Base-by-base conservation (phyloP, 2,888 invertebrate species). In the Synanthedon andrenaeformis region DNA sequence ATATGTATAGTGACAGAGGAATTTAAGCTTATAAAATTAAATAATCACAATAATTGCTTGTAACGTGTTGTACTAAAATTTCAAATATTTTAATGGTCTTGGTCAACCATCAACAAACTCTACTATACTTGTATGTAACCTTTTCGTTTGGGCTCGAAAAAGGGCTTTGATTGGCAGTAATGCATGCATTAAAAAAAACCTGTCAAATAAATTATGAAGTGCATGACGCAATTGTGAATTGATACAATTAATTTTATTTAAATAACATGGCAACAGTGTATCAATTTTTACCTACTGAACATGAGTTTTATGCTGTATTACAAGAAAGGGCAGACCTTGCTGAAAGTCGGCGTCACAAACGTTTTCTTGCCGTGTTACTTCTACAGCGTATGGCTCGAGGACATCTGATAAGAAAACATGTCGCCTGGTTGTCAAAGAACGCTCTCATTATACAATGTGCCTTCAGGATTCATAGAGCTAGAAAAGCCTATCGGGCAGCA, bases 401-500 rank as follows among this genome's bases (percentile, higher is more conserved):
- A 1, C 73, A 79, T 57, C 62, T 84, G 52, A 80, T 82, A 23
- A 71, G 82, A 50, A 82, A 79, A 55, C 77, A 86, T 56, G 57
- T 87, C 11, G 72, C 73, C 1, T 79, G 80, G 82, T 62, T 87
- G 41, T 67, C 79, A 4, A 61, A 67, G 51, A 81, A 85, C 52
- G 85, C 85, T 3, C 73, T 57, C 2, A 79, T 60, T 12, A 85
- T 87, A 59, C 87, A 87, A 58, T 79, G 81, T 51, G 83, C 83
- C 1, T 84, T 76, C 56, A 77, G 84, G 62, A 52, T 69, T 10
- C 75, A 83, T 45, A 57, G 56, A 58, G 83, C 84, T 10, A 67
- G 77, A 8, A 78, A 76, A 62, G 68, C 65, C 5, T 78, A 74
- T 48, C 67, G 79, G 55, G 66, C 61, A 0, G 82, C 79, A 6